phyloP scores from a whole-genome alignment of 2,888 invertebrate species.

The Malthinus seriepunctatus region DNA sequence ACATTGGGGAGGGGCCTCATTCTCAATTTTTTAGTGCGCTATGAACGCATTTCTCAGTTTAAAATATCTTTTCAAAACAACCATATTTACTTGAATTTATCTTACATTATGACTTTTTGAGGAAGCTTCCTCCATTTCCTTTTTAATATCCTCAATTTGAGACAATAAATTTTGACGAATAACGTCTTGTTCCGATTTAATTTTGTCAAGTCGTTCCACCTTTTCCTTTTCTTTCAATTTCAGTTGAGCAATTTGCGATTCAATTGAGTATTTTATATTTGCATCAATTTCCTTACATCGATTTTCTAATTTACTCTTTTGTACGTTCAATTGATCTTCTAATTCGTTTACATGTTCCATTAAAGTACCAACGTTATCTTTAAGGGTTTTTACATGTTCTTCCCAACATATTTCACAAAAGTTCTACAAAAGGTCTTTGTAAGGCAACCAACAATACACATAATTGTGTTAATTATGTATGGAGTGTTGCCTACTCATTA shows the following conservation, averaged over 20 bases:
- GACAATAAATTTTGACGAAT: conserved; percentile 56
- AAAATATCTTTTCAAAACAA: no score
- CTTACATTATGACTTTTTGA: no score
- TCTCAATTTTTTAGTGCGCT: no score
- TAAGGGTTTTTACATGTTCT: conserved; percentile 63
- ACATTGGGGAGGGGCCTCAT: no score
- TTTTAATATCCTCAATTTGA: conserved; percentile 55
- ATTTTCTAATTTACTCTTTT: conserved; percentile 61
- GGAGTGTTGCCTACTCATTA: no score
- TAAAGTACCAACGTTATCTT: conserved; percentile 60
- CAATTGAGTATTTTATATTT: conserved; percentile 58
- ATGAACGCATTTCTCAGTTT: no score
- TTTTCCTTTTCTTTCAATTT: conserved; percentile 54
- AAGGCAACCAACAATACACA: neutral
- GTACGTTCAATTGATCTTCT: conserved; percentile 58
- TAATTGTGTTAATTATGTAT: neutral
- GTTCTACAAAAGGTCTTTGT: conserved; percentile 51
- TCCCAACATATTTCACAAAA: conserved; percentile 66
- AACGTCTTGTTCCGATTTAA: conserved; percentile 56
- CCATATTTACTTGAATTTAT: no score
- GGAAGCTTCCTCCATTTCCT: conserved; percentile 48
- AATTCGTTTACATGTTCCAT: conserved; percentile 61
- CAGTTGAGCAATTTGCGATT: conserved; percentile 59
- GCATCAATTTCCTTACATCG: conserved; percentile 60
- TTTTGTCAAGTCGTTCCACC: conserved; percentile 53